Base-by-base conservation (phyloP, 2,797 vertebrate genomes). In the Astyanax mexicanus region DNA sequence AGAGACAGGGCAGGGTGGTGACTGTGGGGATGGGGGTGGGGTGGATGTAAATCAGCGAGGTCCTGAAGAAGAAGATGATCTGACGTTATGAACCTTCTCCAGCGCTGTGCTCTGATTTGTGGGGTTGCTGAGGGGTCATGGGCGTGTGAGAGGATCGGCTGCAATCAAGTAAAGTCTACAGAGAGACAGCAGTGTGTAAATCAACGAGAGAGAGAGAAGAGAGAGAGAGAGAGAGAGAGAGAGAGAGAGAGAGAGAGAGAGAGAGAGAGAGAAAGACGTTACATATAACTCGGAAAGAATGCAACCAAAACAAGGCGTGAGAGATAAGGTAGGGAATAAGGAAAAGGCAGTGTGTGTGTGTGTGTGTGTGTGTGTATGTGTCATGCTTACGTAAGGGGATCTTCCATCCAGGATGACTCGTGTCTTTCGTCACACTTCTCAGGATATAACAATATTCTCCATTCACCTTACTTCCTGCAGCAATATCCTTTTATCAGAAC, bases 31-130 rank as follows among this genome's bases (percentile, higher is more conserved):
- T 70, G 13, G 6, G 42, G 32, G 29, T 37, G 35, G 49, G 75
- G 60, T 68, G 62, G 68, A 78, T 64, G 84, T 87, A 86, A 91
- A 91, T 91, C 84, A 88, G 84, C 83, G 83, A 87, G 80, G 37
- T 64, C 12, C 7, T 78, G 78, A 74, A 83, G 83, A 89, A 85
- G 55, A 29, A 79, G 74, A 79, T 87, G 87, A 86, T 88, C 84
- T 80, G 81, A 88, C 83, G 88, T 83, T 76, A 75, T 32, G 12
- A 86, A 78, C 79, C 86, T 78, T 82, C 75, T 57, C 86, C 86
- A 83, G 79, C 82, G 40, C 75, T 7, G 38, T 79, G 77, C 72
- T 72, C 21, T 91, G 83, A 88, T 87, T 90, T 89, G 90, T 87
- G 79, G 81, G 87, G 86, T 88, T 80, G 62, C 72, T 12, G 68